These are phyloP conservation scores for Cerastis leucographa DNA, from an alignment of 2,888 invertebrate species.

Conservation along the genomic window DNA sequence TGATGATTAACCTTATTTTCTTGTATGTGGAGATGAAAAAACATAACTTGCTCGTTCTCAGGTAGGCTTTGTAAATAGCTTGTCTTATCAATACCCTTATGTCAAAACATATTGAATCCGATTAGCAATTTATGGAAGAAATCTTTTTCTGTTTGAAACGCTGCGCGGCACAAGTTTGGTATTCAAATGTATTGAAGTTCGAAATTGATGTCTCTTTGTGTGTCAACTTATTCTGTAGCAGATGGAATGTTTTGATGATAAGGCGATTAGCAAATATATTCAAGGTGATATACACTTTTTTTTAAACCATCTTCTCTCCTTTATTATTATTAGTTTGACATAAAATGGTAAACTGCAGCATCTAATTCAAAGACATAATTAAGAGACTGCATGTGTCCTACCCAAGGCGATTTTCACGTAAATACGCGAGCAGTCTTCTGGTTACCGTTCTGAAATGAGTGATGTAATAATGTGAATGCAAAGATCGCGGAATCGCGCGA, in stretches of 20 bases:
- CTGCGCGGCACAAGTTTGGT: constrained; percentile 35
- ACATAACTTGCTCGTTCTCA: too few relatives aligned
- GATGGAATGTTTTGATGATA: background rate
- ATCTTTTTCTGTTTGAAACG: constrained; percentile 48
- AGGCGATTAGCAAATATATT: background rate
- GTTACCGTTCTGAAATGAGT: too few relatives aligned
- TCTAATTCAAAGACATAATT: background rate
- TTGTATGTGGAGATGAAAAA: too few relatives aligned
- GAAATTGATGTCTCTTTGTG: constrained; percentile 43
- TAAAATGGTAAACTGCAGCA: background rate
- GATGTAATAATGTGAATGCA: too few relatives aligned
- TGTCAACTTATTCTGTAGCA: constrained; percentile 4
- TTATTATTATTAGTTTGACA: background rate
- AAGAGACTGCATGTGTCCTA: too few relatives aligned
- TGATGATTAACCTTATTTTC: too few relatives aligned
- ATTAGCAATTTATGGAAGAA: constrained; percentile 59
- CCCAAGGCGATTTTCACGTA: background rate
- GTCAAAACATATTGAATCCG: constrained; percentile 53
- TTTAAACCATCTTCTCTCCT: background rate
- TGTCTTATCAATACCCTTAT: constrained; percentile 23
- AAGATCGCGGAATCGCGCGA: background rate
- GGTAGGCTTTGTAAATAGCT: background rate
- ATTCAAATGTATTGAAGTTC: constrained; percentile 56
- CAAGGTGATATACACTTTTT: too few relatives aligned
- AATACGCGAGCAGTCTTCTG: background rate